Conservation (phyloP, 37 sponge, comb jelly and placozoan species). For the Agelas oroides region DNA sequence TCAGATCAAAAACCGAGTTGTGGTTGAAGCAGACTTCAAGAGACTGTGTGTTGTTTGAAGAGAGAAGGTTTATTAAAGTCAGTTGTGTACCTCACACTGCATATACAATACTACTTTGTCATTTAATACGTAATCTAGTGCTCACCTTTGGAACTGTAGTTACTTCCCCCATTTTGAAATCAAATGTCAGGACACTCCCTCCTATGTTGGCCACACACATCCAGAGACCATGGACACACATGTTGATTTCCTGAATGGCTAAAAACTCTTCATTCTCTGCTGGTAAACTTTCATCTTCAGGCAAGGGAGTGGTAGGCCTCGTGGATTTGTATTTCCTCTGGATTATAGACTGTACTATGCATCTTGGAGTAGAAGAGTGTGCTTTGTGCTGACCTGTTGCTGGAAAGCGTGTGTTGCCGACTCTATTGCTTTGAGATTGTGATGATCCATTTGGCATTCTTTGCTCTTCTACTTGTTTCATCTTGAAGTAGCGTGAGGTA, state of each 20-base stretch:
- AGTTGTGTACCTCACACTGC: not conserved
- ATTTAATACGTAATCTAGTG: no score
- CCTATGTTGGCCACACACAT: constrained; percentile 55
- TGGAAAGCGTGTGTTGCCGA: no score
- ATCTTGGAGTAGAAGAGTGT: no score
- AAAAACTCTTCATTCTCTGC: constrained; percentile 14
- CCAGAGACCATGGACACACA: constrained; percentile 27
- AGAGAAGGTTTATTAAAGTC: not conserved
- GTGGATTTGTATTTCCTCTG: no score
- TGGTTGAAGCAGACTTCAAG: constrained; percentile 40
- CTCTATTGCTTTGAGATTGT: no score
- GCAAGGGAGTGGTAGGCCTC: no score
- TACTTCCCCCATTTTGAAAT: constrained; percentile 25
- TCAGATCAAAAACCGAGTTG: constrained; percentile 11
- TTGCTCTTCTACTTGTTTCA: no score
- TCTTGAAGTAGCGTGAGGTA: constrained; percentile 52
- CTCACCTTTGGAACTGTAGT: constrained; percentile 13
- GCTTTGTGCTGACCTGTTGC: no score
- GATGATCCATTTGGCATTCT: no score
- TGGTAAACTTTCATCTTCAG: no score
- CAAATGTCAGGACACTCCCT: constrained; percentile 52
- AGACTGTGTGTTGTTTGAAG: not conserved
- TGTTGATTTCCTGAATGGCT: constrained; percentile 18
- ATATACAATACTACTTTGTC: not conserved
- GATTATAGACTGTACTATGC: no score